Evolutionary conservation across 2,113 vertebrate genomes (phyloP), one percentile per base, ranked within the genome.

Genomic region (Carassius carassius): DNA sequence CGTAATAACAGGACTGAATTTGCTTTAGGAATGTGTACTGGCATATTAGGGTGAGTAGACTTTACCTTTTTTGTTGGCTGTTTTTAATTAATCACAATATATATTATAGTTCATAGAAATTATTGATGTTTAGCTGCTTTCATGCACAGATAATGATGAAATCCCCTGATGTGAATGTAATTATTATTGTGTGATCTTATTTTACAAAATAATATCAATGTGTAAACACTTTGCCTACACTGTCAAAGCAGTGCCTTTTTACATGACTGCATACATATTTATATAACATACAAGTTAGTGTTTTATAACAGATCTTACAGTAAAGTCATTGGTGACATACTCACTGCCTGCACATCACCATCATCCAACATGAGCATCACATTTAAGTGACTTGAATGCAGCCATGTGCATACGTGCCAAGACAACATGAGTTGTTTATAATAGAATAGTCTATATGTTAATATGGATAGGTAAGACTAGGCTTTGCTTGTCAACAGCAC

Each of bases 1-100:
- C 2, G 16, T 21, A 16, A 69, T 54, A 12, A 65, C 37, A 2
- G 25, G 29, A 82, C 14, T n/a, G 49, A 70, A 29, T 54, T 35
- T 58, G 32, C 21, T 56, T 82, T 35, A 58, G 67, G 65, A 72
- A 35, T 37, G 21, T 82, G 8, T 72, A 82, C 44, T 72, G 29
- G 3, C 49, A 56, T 56, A 23, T 25, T 72, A 41, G 32, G 47
- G 81, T 82, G 72, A 82, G 81, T 81, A 32, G 54, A 51, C 14
- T 51, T 51, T 8, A 51, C 13, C 17, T 3, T 10, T 51, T 51
- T 75, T 75, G 5, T 16, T 47, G 23, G 13, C n/a, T 75, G n/a
- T 51, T 75, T 75, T 51, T 41, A 75, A 14, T 51, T 16, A 16
- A 51, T 51, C 2, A 17, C 44, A 51, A n/a, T 51, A 21, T 58